Evolutionary conservation across 2,888 invertebrate genomes (phyloP).

Genomic region (Xestia rhomboidea): DNA sequence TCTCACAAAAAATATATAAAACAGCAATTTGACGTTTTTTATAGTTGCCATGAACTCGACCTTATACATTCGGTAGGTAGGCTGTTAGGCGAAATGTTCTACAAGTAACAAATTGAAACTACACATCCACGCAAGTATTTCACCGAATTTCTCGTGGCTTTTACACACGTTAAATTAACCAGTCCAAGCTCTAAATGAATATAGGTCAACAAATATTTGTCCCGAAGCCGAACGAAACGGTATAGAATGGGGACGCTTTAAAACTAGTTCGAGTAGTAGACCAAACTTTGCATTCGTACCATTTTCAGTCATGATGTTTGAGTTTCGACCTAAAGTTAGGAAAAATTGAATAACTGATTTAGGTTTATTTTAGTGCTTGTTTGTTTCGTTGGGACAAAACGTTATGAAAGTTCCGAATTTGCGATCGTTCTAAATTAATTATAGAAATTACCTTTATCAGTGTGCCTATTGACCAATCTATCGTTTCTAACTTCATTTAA

Average conservation of each 20-base stretch:
- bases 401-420: background rate
- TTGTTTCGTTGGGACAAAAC: background rate
- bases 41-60: conserved; percentile 65
- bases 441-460: background rate
- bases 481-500: background rate
- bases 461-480: background rate
- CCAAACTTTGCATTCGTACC: conserved; percentile 32
- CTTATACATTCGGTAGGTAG: conserved; percentile 38
- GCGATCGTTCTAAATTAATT: background rate
- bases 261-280: conserved; percentile 40
- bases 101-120: conserved; percentile 46
- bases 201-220: conserved; percentile 54
- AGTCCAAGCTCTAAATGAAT: conserved; percentile 3
- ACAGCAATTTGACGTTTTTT: conserved; percentile 60
- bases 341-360: conserved; percentile 17
- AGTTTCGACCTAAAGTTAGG: conserved; percentile 14
- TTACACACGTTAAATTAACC: background rate
- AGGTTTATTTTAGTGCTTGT: background rate
- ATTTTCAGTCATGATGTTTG: conserved; percentile 28
- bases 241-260: conserved; percentile 29
- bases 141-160: conserved; percentile 7
- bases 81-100: conserved; percentile 41
- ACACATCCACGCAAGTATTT: conserved; percentile 9
- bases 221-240: conserved; percentile 17
- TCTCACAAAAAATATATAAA: conserved; percentile 39